Conservation (phyloP, 1,140 invertebrate genomes). For the Antheraea pernyi region DNA sequence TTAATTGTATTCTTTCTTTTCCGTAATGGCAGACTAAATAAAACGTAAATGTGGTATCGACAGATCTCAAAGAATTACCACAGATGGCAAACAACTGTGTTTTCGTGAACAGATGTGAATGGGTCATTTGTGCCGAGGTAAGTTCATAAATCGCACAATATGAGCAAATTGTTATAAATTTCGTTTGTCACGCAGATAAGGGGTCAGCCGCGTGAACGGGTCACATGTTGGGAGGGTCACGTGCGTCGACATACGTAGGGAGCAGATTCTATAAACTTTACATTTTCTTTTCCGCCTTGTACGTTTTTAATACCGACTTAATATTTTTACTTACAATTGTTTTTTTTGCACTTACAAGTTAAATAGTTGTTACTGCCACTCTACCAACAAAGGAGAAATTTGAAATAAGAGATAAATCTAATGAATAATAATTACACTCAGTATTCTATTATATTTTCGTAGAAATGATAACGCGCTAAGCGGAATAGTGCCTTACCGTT, state of each 20-base stretch:
- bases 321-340: too few relatives aligned
- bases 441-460: too few relatives aligned
- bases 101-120: background rate
- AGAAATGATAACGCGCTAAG: too few relatives aligned
- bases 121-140: background rate
- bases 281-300: background rate
- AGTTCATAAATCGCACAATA: background rate
- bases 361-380: too few relatives aligned
- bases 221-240: background rate
- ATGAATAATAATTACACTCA: too few relatives aligned
- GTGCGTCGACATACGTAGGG: background rate
- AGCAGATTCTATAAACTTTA: background rate
- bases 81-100: background rate
- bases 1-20: too few relatives aligned
- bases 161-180: background rate
- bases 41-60: background rate
- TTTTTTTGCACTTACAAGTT: too few relatives aligned
- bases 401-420: too few relatives aligned
- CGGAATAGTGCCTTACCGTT: too few relatives aligned
- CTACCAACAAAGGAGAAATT: too few relatives aligned
- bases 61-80: background rate
- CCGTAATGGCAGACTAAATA: too few relatives aligned
- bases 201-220: background rate
- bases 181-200: background rate
- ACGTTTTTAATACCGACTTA: too few relatives aligned